Percentiles rank a stretch among this genome's conserved stretches.
Conservation (phyloP, 1,140 invertebrate genomes). For the Scylla paramamosain region DNA sequence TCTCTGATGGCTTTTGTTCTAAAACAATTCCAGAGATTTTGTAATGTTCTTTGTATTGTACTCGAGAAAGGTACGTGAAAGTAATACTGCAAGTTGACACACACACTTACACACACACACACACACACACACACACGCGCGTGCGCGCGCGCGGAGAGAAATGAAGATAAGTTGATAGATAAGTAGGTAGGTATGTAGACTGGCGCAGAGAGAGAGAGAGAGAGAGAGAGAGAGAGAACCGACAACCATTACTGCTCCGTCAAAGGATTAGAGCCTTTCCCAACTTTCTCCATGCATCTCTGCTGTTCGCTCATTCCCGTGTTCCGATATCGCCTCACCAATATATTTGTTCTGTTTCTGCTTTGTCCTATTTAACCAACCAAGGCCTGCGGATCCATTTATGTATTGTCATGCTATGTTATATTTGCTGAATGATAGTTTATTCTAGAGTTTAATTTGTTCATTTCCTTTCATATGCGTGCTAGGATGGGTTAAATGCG, state of each 20-base stretch:
- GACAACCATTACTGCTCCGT: background rate
- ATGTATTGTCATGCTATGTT: background rate
- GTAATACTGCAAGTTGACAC: background rate
- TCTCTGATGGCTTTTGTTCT: too few species aligned
- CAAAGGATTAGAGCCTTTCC: too few species aligned
- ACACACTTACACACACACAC: background rate
- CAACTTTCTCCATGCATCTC: background rate
- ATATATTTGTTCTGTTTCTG: background rate
- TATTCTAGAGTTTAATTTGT: background rate
- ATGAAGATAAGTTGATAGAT: background rate
- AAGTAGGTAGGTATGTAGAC: background rate
- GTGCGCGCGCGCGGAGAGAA: background rate
- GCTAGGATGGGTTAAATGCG: background rate
- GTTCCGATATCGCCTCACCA: background rate
- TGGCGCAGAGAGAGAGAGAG: background rate
- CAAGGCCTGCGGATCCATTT: background rate
- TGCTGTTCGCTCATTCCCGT: background rate
- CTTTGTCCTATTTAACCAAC: background rate
- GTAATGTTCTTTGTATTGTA: too few species aligned
- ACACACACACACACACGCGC: constrained; percentile 12
- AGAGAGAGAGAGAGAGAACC: background rate
- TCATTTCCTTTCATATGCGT: background rate
- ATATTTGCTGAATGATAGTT: background rate
- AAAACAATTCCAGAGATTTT: too few species aligned
- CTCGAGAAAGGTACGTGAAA: background rate